Percentiles rank a stretch among this genome's conserved stretches.
Conservation (phyloP, 2,113 vertebrate species). For the Chionodraco myersi region DNA sequence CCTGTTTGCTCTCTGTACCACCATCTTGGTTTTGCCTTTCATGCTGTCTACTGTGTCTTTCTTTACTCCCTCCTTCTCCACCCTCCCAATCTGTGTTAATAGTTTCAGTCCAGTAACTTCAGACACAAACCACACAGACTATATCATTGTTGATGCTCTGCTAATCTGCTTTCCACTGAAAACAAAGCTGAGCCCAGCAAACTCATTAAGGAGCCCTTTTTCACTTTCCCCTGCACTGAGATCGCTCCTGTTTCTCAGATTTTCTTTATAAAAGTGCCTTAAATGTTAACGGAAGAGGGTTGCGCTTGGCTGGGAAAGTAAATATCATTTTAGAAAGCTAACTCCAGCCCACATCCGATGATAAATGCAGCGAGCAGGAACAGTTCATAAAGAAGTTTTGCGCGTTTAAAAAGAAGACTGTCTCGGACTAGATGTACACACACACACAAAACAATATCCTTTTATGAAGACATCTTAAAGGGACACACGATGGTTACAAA, state of each 20-base stretch:
- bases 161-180: slow-evolving; percentile 60
- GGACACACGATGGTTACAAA: slow-evolving; percentile 36
- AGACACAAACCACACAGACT: slow-evolving; percentile 57
- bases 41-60: slow-evolving; percentile 11
- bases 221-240: slow-evolving; percentile 21
- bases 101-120: slow-evolving; percentile 75
- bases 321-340: slow-evolving; percentile 15
- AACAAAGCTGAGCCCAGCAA: slow-evolving; percentile 45
- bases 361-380: slow-evolving; percentile 40
- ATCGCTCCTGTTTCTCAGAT: slow-evolving; percentile 15
- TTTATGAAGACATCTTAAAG: not conserved
- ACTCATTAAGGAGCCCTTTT: slow-evolving; percentile 68
- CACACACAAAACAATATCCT: not conserved
- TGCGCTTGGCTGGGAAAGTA: slow-evolving; percentile 30
- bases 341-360: slow-evolving; percentile 7
- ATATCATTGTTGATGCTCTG: slow-evolving; percentile 41
- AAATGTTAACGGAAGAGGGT: slow-evolving; percentile 37
- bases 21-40: not conserved
- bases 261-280: slow-evolving; percentile 33
- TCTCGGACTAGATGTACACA: not conserved
- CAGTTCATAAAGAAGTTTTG: slow-evolving; percentile 11
- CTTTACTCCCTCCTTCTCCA: slow-evolving; percentile 2
- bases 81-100: slow-evolving; percentile 55
- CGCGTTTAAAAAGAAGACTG: not conserved
- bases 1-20: not conserved